Conservation (phyloP, 2,797 vertebrate genomes). For the Gouania willdenowi region DNA sequence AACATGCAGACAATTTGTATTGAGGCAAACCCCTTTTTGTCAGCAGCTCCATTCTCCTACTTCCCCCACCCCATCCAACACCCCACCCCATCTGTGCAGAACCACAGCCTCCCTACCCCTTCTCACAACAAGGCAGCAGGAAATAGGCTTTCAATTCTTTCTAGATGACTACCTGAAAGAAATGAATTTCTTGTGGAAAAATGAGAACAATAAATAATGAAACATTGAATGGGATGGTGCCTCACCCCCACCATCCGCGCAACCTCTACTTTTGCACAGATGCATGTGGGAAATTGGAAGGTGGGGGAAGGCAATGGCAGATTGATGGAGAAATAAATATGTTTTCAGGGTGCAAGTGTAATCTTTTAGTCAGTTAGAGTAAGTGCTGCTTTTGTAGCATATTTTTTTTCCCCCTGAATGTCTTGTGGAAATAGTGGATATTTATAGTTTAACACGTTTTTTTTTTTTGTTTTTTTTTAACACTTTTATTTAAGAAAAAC, state of each 20-base stretch:
- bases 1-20: slow-evolving; percentile 57
- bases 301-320: slow-evolving; percentile 42
- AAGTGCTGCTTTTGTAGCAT: no score
- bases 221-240: slow-evolving; percentile 58
- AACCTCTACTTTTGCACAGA: slow-evolving; percentile 37
- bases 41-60: slow-evolving; percentile 52
- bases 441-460: no score
- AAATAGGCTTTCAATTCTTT: slow-evolving; percentile 69
- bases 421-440: no score
- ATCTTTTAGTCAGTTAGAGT: no score
- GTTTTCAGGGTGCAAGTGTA: slow-evolving; percentile 36
- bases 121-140: slow-evolving; percentile 42
- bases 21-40: slow-evolving; percentile 28
- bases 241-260: slow-evolving; percentile 56
- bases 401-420: no score
- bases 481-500: no score
- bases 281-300: slow-evolving; percentile 63
- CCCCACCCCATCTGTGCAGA: slow-evolving; percentile 6
- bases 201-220: slow-evolving; percentile 77
- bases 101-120: not conserved
- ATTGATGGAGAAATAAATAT: slow-evolving; percentile 46
- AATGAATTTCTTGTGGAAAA: slow-evolving; percentile 62
- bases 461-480: no score
- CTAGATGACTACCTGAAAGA: slow-evolving; percentile 73
- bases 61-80: slow-evolving; percentile 22